A percentile compares a stretch with the other conserved stretches of the same genome.
Conservation (phyloP, 1,140 invertebrate genomes). For the Aethina tumida region DNA sequence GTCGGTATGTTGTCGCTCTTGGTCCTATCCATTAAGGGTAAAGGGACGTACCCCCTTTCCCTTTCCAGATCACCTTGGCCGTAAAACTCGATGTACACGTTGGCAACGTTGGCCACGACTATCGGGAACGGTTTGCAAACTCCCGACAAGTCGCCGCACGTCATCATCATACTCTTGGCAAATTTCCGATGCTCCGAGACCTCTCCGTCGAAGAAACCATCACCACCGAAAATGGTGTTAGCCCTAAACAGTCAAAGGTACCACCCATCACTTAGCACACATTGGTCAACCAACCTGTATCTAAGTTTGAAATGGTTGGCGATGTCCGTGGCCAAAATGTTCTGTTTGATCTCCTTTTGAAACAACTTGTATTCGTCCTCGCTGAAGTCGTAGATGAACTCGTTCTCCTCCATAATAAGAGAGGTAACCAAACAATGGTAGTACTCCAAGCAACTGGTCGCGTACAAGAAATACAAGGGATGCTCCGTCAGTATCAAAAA, state of each 20-base stretch:
- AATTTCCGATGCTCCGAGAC: conserved; percentile 34
- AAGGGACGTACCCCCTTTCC: no score
- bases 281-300: conserved; percentile 34
- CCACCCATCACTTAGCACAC: no score
- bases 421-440: conserved; percentile 43
- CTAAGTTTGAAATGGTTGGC: conserved; percentile 40
- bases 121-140: conserved; percentile 42
- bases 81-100: conserved; percentile 41
- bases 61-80: no score
- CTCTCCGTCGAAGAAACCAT: conserved; percentile 35
- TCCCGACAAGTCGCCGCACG: conserved; percentile 42
- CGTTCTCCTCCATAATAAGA: conserved; percentile 38
- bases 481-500: conserved; percentile 40
- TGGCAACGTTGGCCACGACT: conserved; percentile 37
- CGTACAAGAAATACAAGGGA: conserved; percentile 39
- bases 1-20: no score
- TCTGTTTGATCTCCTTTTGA: conserved; percentile 38
- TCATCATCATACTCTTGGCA: conserved; percentile 44
- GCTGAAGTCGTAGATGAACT: no score
- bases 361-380: conserved; percentile 14
- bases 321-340: conserved; percentile 45
- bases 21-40: no score
- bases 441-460: conserved; percentile 40
- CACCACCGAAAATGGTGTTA: no score
- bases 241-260: no score